phyloP scores from a whole-genome alignment of 2,888 invertebrate genomes.

The Fragum sueziense region DNA sequence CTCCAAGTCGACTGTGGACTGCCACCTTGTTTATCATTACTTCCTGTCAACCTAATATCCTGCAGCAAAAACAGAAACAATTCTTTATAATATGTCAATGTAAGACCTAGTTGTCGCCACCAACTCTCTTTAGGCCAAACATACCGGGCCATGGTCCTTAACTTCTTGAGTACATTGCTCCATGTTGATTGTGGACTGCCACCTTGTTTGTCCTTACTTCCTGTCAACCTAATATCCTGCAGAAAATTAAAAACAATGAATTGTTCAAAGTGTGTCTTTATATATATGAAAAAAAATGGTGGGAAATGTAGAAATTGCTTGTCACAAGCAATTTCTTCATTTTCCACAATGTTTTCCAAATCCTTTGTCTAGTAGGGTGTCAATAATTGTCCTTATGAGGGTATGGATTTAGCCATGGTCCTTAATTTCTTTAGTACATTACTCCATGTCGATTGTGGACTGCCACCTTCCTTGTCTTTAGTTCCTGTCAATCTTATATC shows the following conservation, averaged over 20 bases:
- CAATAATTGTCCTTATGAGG: too few relatives aligned
- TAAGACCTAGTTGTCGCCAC: constrained; percentile 89
- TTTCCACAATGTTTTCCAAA: not conserved
- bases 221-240: too few relatives aligned
- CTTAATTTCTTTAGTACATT: constrained; percentile 89
- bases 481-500: too few relatives aligned
- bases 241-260: too few relatives aligned
- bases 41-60: too few relatives aligned
- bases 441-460: constrained; percentile 79
- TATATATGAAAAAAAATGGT: constrained; percentile 2
- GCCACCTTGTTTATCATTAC: too few relatives aligned
- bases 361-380: too few relatives aligned
- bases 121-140: constrained; percentile 95
- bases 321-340: not conserved
- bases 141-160: constrained; percentile 92
- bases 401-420: constrained; percentile 85
- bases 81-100: too few relatives aligned
- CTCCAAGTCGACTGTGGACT: constrained; percentile 78
- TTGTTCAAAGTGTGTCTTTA: too few relatives aligned
- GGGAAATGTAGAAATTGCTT: not conserved
- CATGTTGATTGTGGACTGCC: constrained; percentile 76
- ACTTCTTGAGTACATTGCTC: constrained; percentile 87
- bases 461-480: not conserved
- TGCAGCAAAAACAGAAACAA: too few relatives aligned
- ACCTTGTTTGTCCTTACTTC: not conserved